Percentiles rank a stretch among this genome's conserved stretches.
These are phyloP conservation scores for Neosalanx taihuensis DNA, from an alignment of 2,797 vertebrate genomes.

Conservation along the genomic window DNA sequence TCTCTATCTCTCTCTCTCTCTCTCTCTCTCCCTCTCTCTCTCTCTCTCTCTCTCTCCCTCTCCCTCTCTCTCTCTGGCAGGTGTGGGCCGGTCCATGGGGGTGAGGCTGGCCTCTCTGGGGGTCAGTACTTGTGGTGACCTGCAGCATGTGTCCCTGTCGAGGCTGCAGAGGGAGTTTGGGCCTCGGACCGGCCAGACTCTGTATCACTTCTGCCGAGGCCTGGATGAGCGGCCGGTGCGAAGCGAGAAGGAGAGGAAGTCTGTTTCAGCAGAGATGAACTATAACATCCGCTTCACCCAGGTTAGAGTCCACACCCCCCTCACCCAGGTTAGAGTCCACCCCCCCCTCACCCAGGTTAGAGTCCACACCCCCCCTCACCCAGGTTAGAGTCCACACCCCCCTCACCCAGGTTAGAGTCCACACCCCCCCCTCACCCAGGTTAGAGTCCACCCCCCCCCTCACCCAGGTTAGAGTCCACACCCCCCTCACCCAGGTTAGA, in stretches of 20 bases:
- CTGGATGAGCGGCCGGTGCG: constrained; percentile 92
- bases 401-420: no score
- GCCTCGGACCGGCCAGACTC: constrained; percentile 91
- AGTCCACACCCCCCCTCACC: no score
- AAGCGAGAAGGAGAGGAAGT: constrained; percentile 94
- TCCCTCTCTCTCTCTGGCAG: constrained; percentile 63
- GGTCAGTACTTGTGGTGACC: constrained; percentile 90
- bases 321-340: no score
- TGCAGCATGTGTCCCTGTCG: constrained; percentile 87
- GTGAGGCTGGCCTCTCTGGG: constrained; percentile 84
- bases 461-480: no score
- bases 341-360: no score
- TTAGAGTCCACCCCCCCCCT: no score
- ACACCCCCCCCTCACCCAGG: no score
- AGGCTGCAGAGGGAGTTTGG: constrained; percentile 95
- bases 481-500: no score
- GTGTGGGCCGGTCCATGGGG: constrained; percentile 92
- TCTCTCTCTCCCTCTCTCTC: not conserved
- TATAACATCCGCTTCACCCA: constrained; percentile 96
- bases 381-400: no score
- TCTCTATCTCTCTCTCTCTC: not conserved
- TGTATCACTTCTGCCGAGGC: constrained; percentile 94
- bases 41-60: not conserved
- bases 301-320: no score
- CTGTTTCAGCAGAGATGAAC: constrained; percentile 97